These are phyloP conservation scores for Hydriomena furcata DNA, from an alignment of 2,888 invertebrate genomes.

Conservation along the genomic window DNA sequence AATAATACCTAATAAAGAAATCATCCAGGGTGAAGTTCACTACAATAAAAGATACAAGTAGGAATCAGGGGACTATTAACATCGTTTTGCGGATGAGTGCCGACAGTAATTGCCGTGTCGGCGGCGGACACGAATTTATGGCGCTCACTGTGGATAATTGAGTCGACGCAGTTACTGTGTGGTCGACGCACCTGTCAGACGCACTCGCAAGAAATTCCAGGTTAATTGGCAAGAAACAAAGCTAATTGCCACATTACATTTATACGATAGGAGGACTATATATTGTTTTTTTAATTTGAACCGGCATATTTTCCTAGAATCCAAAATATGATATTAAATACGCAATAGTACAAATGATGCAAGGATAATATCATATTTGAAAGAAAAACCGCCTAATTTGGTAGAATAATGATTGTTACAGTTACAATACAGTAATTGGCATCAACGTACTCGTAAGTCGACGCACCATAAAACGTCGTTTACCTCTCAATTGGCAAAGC, in stretches of 20 bases:
- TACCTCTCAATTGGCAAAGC: slow-evolving; percentile 48
- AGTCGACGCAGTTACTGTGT: slow-evolving; percentile 57
- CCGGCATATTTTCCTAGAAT: too few species aligned
- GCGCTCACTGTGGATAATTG: slow-evolving; percentile 70
- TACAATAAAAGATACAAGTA: slow-evolving; percentile 60
- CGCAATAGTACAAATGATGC: too few species aligned
- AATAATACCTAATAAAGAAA: slow-evolving; percentile 24
- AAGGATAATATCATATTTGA: too few species aligned
- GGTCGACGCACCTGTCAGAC: slow-evolving; percentile 57
- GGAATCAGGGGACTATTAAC: slow-evolving; percentile 78
- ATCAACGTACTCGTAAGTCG: slow-evolving; percentile 30
- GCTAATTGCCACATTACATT: background rate
- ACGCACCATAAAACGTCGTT: slow-evolving; percentile 37
- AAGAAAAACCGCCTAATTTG: too few species aligned
- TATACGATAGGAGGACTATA: too few species aligned
- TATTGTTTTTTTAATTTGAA: too few species aligned
- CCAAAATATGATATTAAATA: too few species aligned
- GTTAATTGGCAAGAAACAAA: slow-evolving; percentile 3
- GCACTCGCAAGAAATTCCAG: slow-evolving; percentile 29
- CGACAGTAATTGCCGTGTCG: slow-evolving; percentile 81
- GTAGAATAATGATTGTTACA: too few species aligned
- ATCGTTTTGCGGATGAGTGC: slow-evolving; percentile 80
- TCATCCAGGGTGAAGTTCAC: slow-evolving; percentile 42
- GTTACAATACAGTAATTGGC: too few species aligned
- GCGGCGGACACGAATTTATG: slow-evolving; percentile 77